Percentiles rank a stretch among this genome's conserved stretches.
Conservation (phyloP, 2,888 invertebrate genomes). For the Plagodis pulveraria region DNA sequence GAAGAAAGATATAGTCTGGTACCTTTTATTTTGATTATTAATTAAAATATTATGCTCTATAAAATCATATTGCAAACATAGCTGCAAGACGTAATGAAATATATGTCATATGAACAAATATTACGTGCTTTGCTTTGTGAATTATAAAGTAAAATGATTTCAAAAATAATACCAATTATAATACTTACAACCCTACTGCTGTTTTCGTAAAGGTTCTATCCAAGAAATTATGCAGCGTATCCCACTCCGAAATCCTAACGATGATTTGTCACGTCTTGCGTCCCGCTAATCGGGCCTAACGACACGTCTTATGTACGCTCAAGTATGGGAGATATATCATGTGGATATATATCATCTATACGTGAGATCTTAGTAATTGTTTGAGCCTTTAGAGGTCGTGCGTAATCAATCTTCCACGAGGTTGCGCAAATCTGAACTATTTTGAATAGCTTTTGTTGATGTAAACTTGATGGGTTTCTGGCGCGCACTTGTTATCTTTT, state of each 20-base stretch:
- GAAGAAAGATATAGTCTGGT: no score
- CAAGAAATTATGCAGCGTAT: slow-evolving; percentile 8
- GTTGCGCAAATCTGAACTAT: slow-evolving; percentile 26
- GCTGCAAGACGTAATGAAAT: no score
- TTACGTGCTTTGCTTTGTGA: no score
- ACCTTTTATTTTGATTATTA: no score
- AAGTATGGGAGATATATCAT: slow-evolving; percentile 11
- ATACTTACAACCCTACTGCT: no score
- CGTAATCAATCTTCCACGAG: slow-evolving; percentile 34
- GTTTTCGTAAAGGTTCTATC: not conserved
- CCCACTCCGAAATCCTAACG: slow-evolving; percentile 28
- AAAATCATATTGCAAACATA: no score
- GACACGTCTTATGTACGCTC: slow-evolving; percentile 27
- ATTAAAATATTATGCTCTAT: no score
- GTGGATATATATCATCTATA: slow-evolving; percentile 2
- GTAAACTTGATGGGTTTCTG: slow-evolving; percentile 1
- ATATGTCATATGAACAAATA: no score
- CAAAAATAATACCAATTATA: no score
- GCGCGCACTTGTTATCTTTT: no score
- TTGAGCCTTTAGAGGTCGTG: slow-evolving; percentile 21
- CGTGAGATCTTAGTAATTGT: slow-evolving; percentile 31
- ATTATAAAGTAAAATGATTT: no score
- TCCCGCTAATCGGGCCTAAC: slow-evolving; percentile 37
- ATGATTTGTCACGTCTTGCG: slow-evolving; percentile 35
- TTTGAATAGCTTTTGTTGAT: slow-evolving; percentile 5